These are phyloP conservation scores for Argyresthia goedartella DNA, from an alignment of 2,888 invertebrate genomes.

Conservation along the genomic window DNA sequence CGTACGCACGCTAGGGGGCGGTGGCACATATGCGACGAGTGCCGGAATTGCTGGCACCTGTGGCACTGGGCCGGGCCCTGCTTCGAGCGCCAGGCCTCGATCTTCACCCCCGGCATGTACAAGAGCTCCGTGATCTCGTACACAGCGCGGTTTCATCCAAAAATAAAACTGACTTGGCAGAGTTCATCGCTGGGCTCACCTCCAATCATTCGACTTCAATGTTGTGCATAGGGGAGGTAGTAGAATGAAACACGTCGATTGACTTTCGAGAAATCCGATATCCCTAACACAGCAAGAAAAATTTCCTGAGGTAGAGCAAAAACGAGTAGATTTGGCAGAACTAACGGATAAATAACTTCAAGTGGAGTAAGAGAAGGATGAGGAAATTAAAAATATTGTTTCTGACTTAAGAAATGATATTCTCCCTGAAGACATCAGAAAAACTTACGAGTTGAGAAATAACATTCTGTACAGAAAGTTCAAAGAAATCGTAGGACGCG, in stretches of 20 bases:
- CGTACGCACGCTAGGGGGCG: no score
- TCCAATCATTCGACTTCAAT: neutral
- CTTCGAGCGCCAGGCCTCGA: no score
- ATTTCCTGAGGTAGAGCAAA: neutral
- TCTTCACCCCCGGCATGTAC: no score
- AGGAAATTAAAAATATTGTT: conserved; percentile 8
- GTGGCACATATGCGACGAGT: no score
- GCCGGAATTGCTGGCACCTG: no score
- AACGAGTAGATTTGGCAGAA: conserved; percentile 2
- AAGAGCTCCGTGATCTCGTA: no score
- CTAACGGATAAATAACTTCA: conserved; percentile 1
- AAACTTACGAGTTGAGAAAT: neutral
- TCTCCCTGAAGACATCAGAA: neutral
- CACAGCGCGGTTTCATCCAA: no score
- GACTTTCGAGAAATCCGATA: neutral
- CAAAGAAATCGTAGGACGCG: conserved; percentile 13
- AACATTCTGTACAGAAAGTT: conserved; percentile 6
- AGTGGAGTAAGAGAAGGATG: conserved; percentile 10
- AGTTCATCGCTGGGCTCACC: no score
- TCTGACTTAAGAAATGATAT: neutral
- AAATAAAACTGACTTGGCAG: no score
- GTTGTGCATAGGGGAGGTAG: neutral
- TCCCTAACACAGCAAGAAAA: neutral
- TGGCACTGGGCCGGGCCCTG: no score
- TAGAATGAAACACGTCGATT: neutral